Percentiles rank a stretch among this genome's conserved stretches.
phyloP scores from a whole-genome alignment of 64 coral and sea anemone genomes.

The Platygyra sinensis region DNA sequence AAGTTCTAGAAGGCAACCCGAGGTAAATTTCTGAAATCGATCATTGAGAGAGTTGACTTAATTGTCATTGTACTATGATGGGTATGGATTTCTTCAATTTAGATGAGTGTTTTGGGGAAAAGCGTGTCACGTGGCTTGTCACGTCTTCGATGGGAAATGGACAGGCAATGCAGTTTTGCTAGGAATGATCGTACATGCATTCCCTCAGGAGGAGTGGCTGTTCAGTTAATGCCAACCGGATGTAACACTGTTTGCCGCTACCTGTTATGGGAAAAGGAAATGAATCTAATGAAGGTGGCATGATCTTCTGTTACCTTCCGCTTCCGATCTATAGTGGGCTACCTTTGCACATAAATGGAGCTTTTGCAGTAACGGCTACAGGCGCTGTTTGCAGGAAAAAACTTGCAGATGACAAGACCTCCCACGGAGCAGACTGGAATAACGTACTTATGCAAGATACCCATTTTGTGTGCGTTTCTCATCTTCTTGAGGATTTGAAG shows the following conservation, averaged over 20 bases:
- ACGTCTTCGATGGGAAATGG: constrained; percentile 11
- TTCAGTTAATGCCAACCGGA: neutral
- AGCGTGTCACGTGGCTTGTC: neutral
- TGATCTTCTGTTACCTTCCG: constrained; percentile 71
- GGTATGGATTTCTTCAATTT: neutral
- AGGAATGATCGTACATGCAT: neutral
- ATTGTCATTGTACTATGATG: neutral
- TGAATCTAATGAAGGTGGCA: neutral
- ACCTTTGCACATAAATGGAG: constrained; percentile 80
- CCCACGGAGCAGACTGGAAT: constrained; percentile 77
- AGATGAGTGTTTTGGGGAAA: neutral
- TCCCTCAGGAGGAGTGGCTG: neutral
- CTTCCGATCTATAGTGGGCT: constrained; percentile 72
- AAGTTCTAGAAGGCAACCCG: neutral
- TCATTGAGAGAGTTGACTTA: neutral
- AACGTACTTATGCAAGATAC: constrained; percentile 62
- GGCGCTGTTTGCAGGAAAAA: constrained; percentile 60
- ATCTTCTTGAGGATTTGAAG: constrained; percentile 62
- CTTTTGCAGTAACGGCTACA: constrained; percentile 70
- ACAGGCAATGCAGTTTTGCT: neutral
- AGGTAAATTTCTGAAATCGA: neutral
- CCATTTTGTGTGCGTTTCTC: constrained; percentile 55
- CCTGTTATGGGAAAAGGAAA: neutral
- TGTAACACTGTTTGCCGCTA: neutral
- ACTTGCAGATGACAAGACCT: constrained; percentile 70